Evolutionary conservation across 1,140 invertebrate species (phyloP), one percentile per base, ranked within the genome.

Genomic region (Rhyzopertha dominica): DNA sequence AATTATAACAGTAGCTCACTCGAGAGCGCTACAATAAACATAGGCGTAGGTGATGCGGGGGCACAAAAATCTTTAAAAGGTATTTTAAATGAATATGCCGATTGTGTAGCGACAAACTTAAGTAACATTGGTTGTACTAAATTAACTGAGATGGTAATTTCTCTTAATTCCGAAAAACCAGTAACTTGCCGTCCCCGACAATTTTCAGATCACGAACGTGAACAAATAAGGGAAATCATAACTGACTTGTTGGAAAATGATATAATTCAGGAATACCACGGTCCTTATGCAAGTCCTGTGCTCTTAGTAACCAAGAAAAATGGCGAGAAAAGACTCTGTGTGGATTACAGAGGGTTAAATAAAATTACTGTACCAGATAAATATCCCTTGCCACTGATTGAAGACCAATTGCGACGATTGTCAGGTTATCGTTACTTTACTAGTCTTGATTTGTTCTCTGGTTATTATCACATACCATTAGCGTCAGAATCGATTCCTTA

Each of bases 341-440:
- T 62, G 1, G 58, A 61, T 42, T 61, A 59, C 22, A 16, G 60
- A 1, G 49, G 47, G 1, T 38, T 61, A 13, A 62, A 62, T 42
- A 30, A 43, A 18, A 55, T 52, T 26, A 61, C 56, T 7, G 49
- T 49, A 13, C 57, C 54, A 25, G 52, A 58, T 22, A 43, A 46
- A 16, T 59, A 52, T 28, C 58, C 59, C 4, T 13, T 39, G 7
- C 47, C 51, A 8, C 0, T 36, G 58, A 75, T 61, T 62, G 69
- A 31, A 35, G 58, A 28, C 36, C 58, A 16, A 51, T 68, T 43
- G 46, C 74, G 44, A 72, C 64, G 48, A 47, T 53, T 62, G 14
- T 25, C 38, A 22, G 61, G 54, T 5, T 54, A 53, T 10, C 48
- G 14, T 13, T 62, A 39, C 42, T 67, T 56, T 43, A 59, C 28